Conservation (phyloP, 92 coral and sea anemone genomes). For the Phenganax subtilis region DNA sequence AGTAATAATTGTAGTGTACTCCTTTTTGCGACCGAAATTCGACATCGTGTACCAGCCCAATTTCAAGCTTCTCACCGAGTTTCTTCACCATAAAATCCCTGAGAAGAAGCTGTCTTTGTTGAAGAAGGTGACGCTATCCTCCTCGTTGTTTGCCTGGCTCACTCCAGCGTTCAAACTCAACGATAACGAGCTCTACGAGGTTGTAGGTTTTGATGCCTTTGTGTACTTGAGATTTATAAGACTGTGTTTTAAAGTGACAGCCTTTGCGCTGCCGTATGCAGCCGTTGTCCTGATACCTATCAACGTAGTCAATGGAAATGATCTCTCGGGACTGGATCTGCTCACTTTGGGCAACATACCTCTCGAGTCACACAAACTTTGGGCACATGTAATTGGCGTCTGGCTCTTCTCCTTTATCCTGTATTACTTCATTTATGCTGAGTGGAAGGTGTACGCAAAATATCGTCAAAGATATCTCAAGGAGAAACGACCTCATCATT, state of each 20-base stretch:
- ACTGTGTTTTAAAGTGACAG: slow-evolving; percentile 66
- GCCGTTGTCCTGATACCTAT: slow-evolving; percentile 79
- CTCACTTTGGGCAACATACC: slow-evolving; percentile 67
- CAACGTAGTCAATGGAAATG: slow-evolving; percentile 63
- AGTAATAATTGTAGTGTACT: slow-evolving; percentile 62
- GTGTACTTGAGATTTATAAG: slow-evolving; percentile 77
- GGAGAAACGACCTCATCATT: slow-evolving; percentile 64
- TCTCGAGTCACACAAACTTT: slow-evolving; percentile 54
- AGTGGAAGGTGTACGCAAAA: slow-evolving; percentile 73
- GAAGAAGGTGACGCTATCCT: slow-evolving; percentile 62
- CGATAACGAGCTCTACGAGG: slow-evolving; percentile 76
- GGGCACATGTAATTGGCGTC: slow-evolving; percentile 91
- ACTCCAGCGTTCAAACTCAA: slow-evolving; percentile 78
- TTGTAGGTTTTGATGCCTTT: slow-evolving; percentile 86
- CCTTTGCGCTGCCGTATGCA: slow-evolving; percentile 79
- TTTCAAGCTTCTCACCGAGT: slow-evolving; percentile 64
- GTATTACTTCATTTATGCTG: slow-evolving; percentile 72
- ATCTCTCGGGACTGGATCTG: slow-evolving; percentile 55
- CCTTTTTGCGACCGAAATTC: slow-evolving; percentile 66
- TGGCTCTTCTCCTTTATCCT: slow-evolving; percentile 72
- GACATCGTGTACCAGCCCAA: slow-evolving; percentile 80
- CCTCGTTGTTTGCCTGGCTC: slow-evolving; percentile 81
- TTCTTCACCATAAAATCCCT: slow-evolving; percentile 61
- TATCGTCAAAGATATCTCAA: slow-evolving; percentile 79
- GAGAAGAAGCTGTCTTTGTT: slow-evolving; percentile 62